phyloP scores from a whole-genome alignment of 2,797 vertebrate species.

The Trachurus trachurus region DNA sequence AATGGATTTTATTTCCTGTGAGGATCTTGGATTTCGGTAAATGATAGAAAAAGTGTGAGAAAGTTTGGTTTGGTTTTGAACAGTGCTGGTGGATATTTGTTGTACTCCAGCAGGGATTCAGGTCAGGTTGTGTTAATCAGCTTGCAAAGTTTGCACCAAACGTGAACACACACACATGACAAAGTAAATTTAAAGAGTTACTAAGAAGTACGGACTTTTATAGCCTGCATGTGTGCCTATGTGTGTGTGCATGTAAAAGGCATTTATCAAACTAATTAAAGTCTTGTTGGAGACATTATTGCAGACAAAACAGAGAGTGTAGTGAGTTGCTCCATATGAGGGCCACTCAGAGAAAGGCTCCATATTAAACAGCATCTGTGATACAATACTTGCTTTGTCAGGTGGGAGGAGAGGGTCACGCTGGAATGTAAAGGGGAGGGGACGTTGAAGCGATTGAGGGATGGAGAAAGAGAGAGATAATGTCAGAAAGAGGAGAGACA shows the following conservation, averaged over 20 bases:
- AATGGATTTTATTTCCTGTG: conserved; percentile 70
- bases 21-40: conserved; percentile 47
- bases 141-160: conserved; percentile 29
- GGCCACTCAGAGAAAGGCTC: conserved; percentile 71
- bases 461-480: conserved; percentile 56
- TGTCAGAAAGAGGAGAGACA: conserved; percentile 11
- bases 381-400: conserved; percentile 87
- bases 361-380: conserved; percentile 80
- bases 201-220: conserved; percentile 37
- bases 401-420: conserved; percentile 78
- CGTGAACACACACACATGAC: background rate
- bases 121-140: conserved; percentile 50
- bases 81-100: conserved; percentile 48
- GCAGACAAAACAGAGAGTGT: conserved; percentile 14
- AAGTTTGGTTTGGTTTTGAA: conserved; percentile 28
- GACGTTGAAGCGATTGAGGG: conserved; percentile 51
- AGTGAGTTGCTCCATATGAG: conserved; percentile 45
- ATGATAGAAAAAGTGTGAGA: conserved; percentile 36
- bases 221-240: background rate
- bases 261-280: background rate
- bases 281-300: conserved; percentile 22
- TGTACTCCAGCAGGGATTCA: conserved; percentile 34
- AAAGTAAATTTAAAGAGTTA: background rate
- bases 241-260: background rate
- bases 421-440: conserved; percentile 79